These are phyloP conservation scores for Serranus cabrilla DNA, from an alignment of 2,797 vertebrate species.

Conservation along the genomic window DNA sequence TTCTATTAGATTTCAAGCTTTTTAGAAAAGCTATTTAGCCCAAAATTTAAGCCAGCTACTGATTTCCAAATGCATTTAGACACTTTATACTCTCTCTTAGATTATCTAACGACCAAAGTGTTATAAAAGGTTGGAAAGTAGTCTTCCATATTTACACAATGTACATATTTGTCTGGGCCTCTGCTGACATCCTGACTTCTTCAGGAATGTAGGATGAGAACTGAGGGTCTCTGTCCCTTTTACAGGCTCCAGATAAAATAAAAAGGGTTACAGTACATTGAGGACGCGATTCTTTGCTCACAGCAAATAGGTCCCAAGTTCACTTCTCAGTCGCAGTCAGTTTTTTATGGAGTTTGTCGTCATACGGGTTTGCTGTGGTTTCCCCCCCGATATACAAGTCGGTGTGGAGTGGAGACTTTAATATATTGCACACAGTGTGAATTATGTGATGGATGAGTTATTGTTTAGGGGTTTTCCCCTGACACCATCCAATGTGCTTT, in stretches of 20 bases:
- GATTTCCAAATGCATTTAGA: constrained; percentile 7
- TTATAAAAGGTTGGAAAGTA: neutral
- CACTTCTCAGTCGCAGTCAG: neutral
- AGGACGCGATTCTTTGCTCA: neutral
- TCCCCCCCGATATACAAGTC: neutral
- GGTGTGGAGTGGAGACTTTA: neutral
- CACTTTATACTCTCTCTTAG: neutral
- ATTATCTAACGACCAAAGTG: constrained; percentile 15
- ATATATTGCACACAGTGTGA: neutral
- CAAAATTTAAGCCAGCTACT: constrained; percentile 14
- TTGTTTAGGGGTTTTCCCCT: neutral
- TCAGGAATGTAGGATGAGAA: neutral
- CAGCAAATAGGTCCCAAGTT: neutral
- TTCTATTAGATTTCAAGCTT: constrained; percentile 47
- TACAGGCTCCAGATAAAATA: neutral
- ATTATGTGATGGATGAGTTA: neutral
- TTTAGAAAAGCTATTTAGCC: constrained; percentile 18
- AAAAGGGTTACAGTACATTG: neutral
- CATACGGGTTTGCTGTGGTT: constrained; percentile 1
- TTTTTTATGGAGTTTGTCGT: neutral
- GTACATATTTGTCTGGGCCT: constrained; percentile 16
- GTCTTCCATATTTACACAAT: neutral
- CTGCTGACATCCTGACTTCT: neutral
- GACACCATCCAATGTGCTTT: no score
- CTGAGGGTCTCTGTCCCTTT: neutral